These are phyloP conservation scores for Psilopsiagon aurifrons DNA, from an alignment of 2,113 vertebrate genomes.

Conservation along the genomic window DNA sequence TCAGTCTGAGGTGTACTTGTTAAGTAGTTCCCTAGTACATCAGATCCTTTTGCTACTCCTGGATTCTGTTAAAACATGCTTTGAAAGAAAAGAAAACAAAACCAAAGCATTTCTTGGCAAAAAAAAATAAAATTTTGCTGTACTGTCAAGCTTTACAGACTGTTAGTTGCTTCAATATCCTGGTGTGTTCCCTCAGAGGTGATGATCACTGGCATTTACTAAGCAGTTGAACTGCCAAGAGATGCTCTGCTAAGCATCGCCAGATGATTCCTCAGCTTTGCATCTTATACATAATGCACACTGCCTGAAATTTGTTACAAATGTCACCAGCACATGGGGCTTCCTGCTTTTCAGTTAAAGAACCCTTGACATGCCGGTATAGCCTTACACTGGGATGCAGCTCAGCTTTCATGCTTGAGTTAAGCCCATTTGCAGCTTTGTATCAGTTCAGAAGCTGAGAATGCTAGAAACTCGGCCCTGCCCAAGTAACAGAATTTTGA, in stretches of 20 bases:
- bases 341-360: not conserved
- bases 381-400: not conserved
- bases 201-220: not conserved
- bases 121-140: not conserved
- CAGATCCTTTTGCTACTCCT: not conserved
- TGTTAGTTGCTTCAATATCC: not conserved
- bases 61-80: not conserved
- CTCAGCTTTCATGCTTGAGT: not conserved
- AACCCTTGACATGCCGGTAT: not conserved
- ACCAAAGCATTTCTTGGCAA: not conserved
- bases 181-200: not conserved
- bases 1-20: not conserved
- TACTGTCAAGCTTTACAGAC: not conserved
- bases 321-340: not conserved
- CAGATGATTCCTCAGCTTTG: not conserved
- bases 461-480: not conserved
- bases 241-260: not conserved
- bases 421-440: not conserved
- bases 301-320: not conserved
- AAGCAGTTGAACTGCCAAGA: not conserved
- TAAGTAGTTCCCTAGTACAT: not conserved
- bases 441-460: not conserved
- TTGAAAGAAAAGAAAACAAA: not conserved
- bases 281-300: not conserved
- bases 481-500: not conserved